A percentile compares a stretch with the other conserved stretches of the same genome.
Conservation (phyloP, 2,888 invertebrate species). For the Drosophila recens region DNA sequence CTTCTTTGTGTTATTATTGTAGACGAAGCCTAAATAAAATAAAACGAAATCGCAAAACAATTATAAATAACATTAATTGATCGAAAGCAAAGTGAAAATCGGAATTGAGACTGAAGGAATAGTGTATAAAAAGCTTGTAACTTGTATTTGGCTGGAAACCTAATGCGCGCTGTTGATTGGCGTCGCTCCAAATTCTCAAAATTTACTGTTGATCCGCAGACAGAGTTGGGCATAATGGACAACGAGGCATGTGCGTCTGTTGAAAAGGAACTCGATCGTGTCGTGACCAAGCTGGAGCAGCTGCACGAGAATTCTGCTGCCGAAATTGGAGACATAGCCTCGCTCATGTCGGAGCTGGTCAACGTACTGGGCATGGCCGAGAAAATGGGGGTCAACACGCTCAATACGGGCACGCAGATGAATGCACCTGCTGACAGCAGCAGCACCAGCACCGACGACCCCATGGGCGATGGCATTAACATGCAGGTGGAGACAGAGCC, state of each 20-base stretch:
- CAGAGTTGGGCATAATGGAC: conserved; percentile 61
- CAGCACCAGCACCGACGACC: conserved; percentile 76
- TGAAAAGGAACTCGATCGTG: conserved; percentile 85
- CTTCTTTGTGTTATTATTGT: conserved; percentile 68
- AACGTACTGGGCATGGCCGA: conserved; percentile 79
- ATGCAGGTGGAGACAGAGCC: conserved; percentile 83
- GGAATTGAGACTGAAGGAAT: background rate
- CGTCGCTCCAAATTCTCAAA: conserved; percentile 62
- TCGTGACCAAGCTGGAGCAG: conserved; percentile 83
- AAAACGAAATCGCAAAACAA: conserved; percentile 1
- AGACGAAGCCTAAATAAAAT: conserved; percentile 61
- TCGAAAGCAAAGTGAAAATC: conserved; percentile 9
- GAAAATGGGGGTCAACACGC: conserved; percentile 75
- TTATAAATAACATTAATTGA: background rate
- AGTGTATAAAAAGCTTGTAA: conserved; percentile 12
- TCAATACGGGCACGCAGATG: conserved; percentile 81
- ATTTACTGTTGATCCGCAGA: conserved; percentile 45
- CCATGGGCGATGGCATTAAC: conserved; percentile 75
- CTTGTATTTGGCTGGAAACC: conserved; percentile 31
- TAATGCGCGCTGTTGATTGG: conserved; percentile 63
- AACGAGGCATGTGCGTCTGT: conserved; percentile 84
- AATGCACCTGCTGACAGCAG: conserved; percentile 56
- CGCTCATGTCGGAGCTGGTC: conserved; percentile 81
- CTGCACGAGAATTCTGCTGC: conserved; percentile 83
- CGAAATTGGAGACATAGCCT: conserved; percentile 82